Evolutionary conservation across 1,140 invertebrate species (phyloP).

Genomic region (Panagrolaimus sp.): DNA sequence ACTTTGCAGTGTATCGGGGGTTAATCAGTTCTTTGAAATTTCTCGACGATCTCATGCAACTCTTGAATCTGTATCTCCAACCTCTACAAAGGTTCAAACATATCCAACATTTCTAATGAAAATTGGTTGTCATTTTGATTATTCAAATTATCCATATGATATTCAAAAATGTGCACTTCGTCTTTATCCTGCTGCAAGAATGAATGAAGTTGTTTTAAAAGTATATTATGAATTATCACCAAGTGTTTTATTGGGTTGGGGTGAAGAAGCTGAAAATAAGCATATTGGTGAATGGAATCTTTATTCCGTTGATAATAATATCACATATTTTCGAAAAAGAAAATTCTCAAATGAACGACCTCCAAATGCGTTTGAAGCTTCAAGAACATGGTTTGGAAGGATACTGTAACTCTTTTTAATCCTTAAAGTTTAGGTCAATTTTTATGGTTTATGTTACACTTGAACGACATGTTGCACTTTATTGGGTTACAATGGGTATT

Average conservation of each 20-base stretch:
- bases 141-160: conserved; percentile 44
- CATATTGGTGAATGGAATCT: conserved; percentile 10
- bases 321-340: conserved; percentile 16
- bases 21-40: conserved; percentile 50
- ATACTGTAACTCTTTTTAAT: neutral
- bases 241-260: conserved; percentile 19
- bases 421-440: conserved; percentile 11
- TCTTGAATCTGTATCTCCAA: conserved; percentile 35
- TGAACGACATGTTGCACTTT: conserved; percentile 28
- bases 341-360: conserved; percentile 26
- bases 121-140: conserved; percentile 51
- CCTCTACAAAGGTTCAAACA: conserved; percentile 43
- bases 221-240: conserved; percentile 31
- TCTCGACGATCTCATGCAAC: conserved; percentile 47
- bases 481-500: conserved; percentile 26
- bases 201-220: conserved; percentile 35
- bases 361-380: conserved; percentile 22
- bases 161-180: conserved; percentile 35
- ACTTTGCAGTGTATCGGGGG: conserved; percentile 47
- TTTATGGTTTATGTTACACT: conserved; percentile 13
- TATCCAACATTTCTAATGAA: conserved; percentile 53
- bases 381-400: conserved; percentile 32
- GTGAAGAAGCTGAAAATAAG: neutral
- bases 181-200: conserved; percentile 35
- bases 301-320: neutral